A percentile compares a stretch with the other conserved stretches of the same genome.
phyloP scores from a whole-genome alignment of 30 jellyfish, hydroid and myxozoan genomes.

The Mastigias papua region DNA sequence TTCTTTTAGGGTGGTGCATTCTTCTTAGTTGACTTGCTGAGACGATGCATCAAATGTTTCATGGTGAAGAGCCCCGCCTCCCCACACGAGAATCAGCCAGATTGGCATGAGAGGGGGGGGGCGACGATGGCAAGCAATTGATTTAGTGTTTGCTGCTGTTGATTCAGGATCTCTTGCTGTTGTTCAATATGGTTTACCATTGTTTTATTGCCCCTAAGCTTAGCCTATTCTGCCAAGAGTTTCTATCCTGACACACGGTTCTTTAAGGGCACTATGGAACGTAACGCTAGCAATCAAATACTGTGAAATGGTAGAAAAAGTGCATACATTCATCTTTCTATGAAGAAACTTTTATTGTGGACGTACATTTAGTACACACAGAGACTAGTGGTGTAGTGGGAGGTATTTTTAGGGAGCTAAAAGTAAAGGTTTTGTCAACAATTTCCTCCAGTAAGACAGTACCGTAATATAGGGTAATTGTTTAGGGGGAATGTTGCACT shows the following conservation, averaged over 20 bases:
- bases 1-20: neutral
- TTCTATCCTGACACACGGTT: neutral
- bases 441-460: too few relatives aligned
- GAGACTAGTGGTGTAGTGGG: too few relatives aligned
- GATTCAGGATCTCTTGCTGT: neutral
- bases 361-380: too few relatives aligned
- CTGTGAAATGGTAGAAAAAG: too few relatives aligned
- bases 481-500: too few relatives aligned
- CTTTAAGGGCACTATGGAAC: too few relatives aligned
- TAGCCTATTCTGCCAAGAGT: neutral
- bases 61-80: neutral
- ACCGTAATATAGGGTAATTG: too few relatives aligned
- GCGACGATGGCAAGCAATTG: neutral
- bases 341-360: too few relatives aligned
- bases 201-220: neutral
- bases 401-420: too few relatives aligned
- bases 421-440: too few relatives aligned
- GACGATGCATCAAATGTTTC: neutral
- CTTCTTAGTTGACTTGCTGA: neutral
- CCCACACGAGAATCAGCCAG: neutral
- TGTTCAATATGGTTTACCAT: neutral
- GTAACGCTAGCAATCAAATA: too few relatives aligned
- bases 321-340: too few relatives aligned
- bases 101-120: neutral
- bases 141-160: neutral